Evolutionary conservation across 2,113 vertebrate species (phyloP), one percentile per base, ranked within the genome.

Genomic region (Crotalus horridus): DNA sequence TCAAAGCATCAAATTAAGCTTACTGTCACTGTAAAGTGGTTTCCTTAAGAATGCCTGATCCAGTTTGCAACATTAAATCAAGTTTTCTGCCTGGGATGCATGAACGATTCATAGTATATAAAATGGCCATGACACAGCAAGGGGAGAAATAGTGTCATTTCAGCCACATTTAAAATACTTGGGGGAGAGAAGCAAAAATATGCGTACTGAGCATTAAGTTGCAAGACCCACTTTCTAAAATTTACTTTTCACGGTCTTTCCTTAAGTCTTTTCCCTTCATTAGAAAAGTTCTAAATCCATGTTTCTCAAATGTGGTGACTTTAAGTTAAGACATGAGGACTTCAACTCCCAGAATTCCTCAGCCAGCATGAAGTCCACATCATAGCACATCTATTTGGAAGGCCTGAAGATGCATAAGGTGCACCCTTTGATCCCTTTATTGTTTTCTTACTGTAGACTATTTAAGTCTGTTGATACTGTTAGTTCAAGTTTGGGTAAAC

Each of bases 1-100:
- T 26, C 87, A 81, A 89, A 87, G 51, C 20, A 86, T 58, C 87
- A 51, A 64, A 43, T 69, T 90, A 64, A 87, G 89, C 24, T 64
- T 26, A 53, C 46, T 33, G 87, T 54, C 23, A 20, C 48, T 92
- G 23, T 10, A 92, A 54, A 61, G 58, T 39, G 85, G 10, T 88
- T 88, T 54, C 20, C 91, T 33, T 26, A 39, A 92, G 86, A 92
- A 92, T 58, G 39, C 58, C 64, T 89, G 92, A 89, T 92, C 61
- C 61, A 56, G 87, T 89, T 85, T 81, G 87, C 64, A 58, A 88
- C 64, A 85, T 58, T 85, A 58, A 92, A 89, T 92, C 64, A 85
- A 33, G 69, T 89, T 89, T 85, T 64, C 88, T 89, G 89, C 54
- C 43, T 93, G 55, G n/a, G 55, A n/a, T 33, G 56, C 58, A 90